phyloP scores from a whole-genome alignment of 92 coral and sea anemone genomes.

The Virgularia gustaviana region DNA sequence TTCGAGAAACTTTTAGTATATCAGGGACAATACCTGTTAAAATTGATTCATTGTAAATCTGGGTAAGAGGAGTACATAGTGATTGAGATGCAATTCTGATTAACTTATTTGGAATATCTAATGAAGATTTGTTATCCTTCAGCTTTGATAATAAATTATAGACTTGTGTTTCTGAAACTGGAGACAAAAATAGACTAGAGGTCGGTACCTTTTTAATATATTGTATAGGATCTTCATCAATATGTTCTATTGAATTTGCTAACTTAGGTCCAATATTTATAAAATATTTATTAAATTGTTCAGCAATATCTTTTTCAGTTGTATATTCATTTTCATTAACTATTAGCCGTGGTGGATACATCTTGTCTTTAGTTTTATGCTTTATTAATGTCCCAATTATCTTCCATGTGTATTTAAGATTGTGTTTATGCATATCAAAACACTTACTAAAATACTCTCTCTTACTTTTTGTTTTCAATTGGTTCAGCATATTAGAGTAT shows the following conservation, averaged over 20 bases:
- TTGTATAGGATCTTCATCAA: slow-evolving; percentile 15
- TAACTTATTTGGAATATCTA: slow-evolving; percentile 52
- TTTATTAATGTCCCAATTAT: slow-evolving; percentile 46
- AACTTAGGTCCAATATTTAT: slow-evolving; percentile 34
- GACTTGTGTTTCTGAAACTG: slow-evolving; percentile 33
- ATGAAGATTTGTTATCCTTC: slow-evolving; percentile 36
- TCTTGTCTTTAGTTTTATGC: slow-evolving; percentile 42
- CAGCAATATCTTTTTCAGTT: slow-evolving; percentile 41
- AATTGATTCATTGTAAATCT: slow-evolving; percentile 58
- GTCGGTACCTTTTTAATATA: slow-evolving; percentile 27
- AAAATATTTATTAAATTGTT: slow-evolving; percentile 45
- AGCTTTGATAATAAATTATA: slow-evolving; percentile 20
- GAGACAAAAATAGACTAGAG: slow-evolving; percentile 39
- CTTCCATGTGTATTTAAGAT: slow-evolving; percentile 46
- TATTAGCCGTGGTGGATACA: slow-evolving; percentile 31
- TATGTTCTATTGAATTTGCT: slow-evolving; percentile 28
- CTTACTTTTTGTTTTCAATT: slow-evolving; percentile 35
- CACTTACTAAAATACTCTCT: slow-evolving; percentile 34
- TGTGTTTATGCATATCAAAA: slow-evolving; percentile 22
- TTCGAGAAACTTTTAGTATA: slow-evolving; percentile 42
- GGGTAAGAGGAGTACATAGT: slow-evolving; percentile 42
- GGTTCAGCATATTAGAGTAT: slow-evolving; percentile 34
- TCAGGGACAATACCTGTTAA: slow-evolving; percentile 45
- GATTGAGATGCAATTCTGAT: slow-evolving; percentile 53
- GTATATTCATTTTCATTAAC: slow-evolving; percentile 37